Evolutionary conservation across 1,140 invertebrate species (phyloP).

Genomic region (Metaphire vulgaris): DNA sequence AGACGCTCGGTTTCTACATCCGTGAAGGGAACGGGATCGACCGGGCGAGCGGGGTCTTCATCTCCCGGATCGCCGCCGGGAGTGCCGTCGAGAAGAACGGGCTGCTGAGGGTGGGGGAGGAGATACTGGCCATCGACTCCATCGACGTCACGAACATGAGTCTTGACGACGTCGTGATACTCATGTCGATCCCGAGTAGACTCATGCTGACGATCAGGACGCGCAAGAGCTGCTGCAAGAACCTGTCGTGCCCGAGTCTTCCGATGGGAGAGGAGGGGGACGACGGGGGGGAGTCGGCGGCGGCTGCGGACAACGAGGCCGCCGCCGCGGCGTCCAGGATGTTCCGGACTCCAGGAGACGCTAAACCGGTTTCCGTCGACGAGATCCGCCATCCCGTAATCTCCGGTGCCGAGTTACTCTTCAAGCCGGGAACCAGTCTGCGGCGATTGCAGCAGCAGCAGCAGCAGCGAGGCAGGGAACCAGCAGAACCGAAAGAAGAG

Average conservation of each 20-base stretch:
- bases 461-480: too few species aligned
- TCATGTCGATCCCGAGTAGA: conserved; percentile 95
- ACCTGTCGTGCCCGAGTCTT: conserved; percentile 51
- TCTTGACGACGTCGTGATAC: conserved; percentile 95
- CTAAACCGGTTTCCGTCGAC: neutral
- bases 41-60: conserved; percentile 90
- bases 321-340: too few species aligned
- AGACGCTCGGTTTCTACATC: conserved; percentile 95
- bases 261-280: conserved; percentile 52
- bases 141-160: conserved; percentile 96
- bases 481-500: too few species aligned
- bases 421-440: too few species aligned
- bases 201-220: conserved; percentile 81
- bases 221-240: conserved; percentile 28
- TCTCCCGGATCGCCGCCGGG: conserved; percentile 81
- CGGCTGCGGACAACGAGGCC: too few species aligned
- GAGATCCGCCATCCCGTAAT: neutral
- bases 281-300: conserved; percentile 54
- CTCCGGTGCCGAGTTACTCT: too few species aligned
- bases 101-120: conserved; percentile 93
- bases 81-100: conserved; percentile 84
- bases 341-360: neutral
- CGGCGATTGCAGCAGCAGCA: too few species aligned
- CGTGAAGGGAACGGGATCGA: conserved; percentile 91
- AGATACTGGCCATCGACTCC: conserved; percentile 94